Conservation (phyloP, 2,797 vertebrate genomes). For the Myotis vivesi region DNA sequence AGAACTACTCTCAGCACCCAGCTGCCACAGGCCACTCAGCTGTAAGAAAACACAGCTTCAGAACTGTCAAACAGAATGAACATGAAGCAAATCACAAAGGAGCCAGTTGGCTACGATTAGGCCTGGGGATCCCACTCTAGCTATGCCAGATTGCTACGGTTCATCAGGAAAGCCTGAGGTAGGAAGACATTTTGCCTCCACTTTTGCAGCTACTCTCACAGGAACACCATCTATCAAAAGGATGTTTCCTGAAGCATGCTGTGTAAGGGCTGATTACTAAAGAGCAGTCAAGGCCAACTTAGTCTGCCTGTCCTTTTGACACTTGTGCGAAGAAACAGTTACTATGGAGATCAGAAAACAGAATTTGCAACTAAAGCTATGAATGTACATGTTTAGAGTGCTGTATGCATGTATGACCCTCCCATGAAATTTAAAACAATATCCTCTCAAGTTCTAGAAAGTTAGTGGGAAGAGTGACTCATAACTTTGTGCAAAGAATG, state of each 20-base stretch:
- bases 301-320: not conserved
- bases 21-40: conserved; percentile 31
- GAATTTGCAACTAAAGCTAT: not conserved
- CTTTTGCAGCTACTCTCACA: not conserved
- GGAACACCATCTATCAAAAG: not conserved
- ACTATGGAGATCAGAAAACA: not conserved
- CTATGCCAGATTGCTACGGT: not conserved
- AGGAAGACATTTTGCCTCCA: not conserved
- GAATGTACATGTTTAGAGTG: not conserved
- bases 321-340: not conserved
- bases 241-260: not conserved
- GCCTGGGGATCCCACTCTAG: not conserved
- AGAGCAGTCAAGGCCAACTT: not conserved
- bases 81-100: conserved; percentile 52
- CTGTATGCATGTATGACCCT: not conserved
- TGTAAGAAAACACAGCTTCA: conserved; percentile 39
- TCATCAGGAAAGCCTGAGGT: not conserved
- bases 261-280: not conserved
- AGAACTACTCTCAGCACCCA: conserved; percentile 51
- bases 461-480: not conserved
- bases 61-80: conserved; percentile 64
- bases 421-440: not conserved
- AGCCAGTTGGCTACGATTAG: not conserved
- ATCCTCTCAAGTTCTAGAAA: not conserved
- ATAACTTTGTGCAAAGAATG: not conserved